Evolutionary conservation across 2,888 invertebrate species (phyloP), one percentile per base, ranked within the genome.

Genomic region (Drosophila mimica): DNA sequence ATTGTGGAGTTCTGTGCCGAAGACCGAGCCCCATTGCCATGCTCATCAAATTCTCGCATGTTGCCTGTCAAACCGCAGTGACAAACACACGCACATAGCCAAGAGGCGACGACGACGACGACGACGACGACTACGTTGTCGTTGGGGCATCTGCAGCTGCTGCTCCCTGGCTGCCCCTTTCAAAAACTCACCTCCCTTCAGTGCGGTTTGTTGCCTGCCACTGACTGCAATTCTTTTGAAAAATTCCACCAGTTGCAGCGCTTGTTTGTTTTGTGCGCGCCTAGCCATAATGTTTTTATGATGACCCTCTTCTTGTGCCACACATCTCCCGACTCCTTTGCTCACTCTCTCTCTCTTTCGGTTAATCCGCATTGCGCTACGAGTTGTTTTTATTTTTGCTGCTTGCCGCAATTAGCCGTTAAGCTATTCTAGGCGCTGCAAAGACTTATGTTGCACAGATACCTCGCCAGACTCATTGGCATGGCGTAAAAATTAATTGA

Each of bases 31-130:
- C 52, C 77, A 81, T 81, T 82, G 82, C 77, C 83, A 76, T 86
- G 92, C 92, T 91, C 91, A 91, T 92, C 92, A 92, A 92, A 92
- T 91, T 89, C 89, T 91, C 90, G 89, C 92, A 92, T 92, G 92
- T 92, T 89, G 91, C 88, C 89, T 92, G 92, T 93, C 93, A 92
- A 90, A 88, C 88, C 86, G 89, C 91, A 89, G 78, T 81, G 83
- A 88, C 85, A 90, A 75, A 89, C 76, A 89, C 72, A 89, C 74
- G 71, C 82, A 73, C 69, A 70, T 25, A 49, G 40, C 51, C 40
- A 30, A 59, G 31, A 53, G 54, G 40, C 25, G 43, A 51, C 53
- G 56, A 4, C n/a, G 52, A 8, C 20, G 52, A 1, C 38, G 43
- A 1, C 11, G 40, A 33, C 30, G 33, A 52, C 20, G 59, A 34